These are phyloP conservation scores for Pipa parva DNA, from an alignment of 2,113 vertebrate species.

Conservation along the genomic window DNA sequence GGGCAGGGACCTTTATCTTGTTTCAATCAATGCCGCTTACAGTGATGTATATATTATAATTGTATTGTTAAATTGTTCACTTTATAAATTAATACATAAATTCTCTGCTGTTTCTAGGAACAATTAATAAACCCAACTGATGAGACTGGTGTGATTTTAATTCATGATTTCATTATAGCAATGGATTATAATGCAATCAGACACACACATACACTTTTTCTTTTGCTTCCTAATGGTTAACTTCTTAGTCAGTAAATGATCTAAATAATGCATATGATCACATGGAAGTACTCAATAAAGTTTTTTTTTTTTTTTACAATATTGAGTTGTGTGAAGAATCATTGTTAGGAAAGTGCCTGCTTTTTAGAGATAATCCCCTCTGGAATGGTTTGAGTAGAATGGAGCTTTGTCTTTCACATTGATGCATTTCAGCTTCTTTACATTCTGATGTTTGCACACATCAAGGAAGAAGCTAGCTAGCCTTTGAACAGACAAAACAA, in stretches of 20 bases:
- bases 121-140: too few species aligned
- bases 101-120: too few species aligned
- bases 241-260: conserved; percentile 2
- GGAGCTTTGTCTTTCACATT: conserved; percentile 46
- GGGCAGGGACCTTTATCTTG: too few species aligned
- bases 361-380: conserved; percentile 40
- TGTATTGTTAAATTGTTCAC: too few species aligned
- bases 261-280: conserved; percentile 11
- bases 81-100: too few species aligned
- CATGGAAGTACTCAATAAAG: conserved; percentile 1
- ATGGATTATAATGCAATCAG: too few species aligned
- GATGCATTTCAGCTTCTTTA: conserved; percentile 49
- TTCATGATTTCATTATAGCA: too few species aligned
- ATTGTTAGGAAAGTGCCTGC: not conserved
- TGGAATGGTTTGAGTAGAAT: conserved; percentile 46
- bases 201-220: too few species aligned
- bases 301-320: conserved; percentile 3
- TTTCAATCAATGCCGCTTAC: too few species aligned
- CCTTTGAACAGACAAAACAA: conserved; percentile 48
- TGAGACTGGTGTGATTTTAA: too few species aligned
- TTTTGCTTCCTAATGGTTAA: not conserved
- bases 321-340: conserved; percentile 2
- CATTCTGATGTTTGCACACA: conserved; percentile 51
- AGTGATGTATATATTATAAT: too few species aligned
- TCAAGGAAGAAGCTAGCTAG: conserved; percentile 44